Base-by-base conservation (phyloP, 2,888 invertebrate genomes). In the Megalurothrips usitatus region DNA sequence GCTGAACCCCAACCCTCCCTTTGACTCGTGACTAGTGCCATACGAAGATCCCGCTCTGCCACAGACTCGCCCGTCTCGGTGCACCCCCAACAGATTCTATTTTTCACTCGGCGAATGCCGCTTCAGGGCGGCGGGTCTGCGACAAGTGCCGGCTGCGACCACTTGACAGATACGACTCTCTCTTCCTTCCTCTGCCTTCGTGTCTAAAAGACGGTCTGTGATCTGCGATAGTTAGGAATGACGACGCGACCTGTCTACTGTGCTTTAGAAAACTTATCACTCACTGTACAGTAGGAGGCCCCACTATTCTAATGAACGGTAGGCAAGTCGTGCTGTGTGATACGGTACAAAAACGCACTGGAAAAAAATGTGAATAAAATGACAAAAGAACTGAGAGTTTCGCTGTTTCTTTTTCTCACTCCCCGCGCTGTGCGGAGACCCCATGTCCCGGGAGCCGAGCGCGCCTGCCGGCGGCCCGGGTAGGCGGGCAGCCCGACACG, bases 161-260 rank as follows among this genome's bases (percentile, higher is more conserved):
- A 52, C 34, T 43, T 6, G 58, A 58, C 58, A 0, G 58, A n/a
- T 4, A 58, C 17, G 17, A 58, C 58, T n/a, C 58, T n/a, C 58
- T n/a, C 58, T n/a, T 58, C 58, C 58, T 75, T 26, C 68, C 68
- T 75, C 10, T 23, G 26, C 23, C 68, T 68, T 75, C 58, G 17
- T 58, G 58, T 58, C 58, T 14, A 58, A 58, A 75, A 8, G 26
- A 75, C 68, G 68, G 26, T 75, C 68, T 75, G 68, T 75, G 68
- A 75, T 75, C 26, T 75, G 68, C n/a, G 10, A 6, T 26, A 26
- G 23, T 75, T 75, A 75, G 68, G 68, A 26, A 75, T 43, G 12
- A 4, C 68, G 68, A 26, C 68, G 26, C 68, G 68, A 12, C 68
- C 23, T 26, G 68, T 23, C 68, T 26, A 26, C 68, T 26, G n/a